Conservation (phyloP, 2,113 vertebrate genomes). For the Chamaetylas fuelleborni region DNA sequence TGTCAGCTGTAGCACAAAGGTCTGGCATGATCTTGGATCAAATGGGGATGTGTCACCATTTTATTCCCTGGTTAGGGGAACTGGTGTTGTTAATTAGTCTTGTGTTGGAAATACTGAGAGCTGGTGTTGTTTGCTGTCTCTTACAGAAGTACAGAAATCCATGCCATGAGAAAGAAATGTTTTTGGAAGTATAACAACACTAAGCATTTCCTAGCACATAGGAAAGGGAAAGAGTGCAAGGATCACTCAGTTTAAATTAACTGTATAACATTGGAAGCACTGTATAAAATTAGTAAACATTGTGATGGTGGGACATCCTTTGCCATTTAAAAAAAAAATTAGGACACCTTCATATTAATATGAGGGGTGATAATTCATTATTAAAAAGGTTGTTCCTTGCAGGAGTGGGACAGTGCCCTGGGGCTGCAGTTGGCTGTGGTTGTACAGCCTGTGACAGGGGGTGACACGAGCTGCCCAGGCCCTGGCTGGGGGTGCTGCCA, state of each 20-base stretch:
- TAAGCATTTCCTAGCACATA: neutral
- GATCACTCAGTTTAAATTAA: neutral
- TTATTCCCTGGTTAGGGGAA: neutral
- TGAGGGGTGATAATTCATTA: neutral
- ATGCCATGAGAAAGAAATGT: neutral
- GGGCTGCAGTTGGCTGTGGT: neutral
- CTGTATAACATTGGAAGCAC: neutral
- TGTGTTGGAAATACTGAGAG: neutral
- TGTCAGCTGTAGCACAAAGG: neutral
- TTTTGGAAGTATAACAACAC: neutral
- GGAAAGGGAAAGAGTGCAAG: neutral
- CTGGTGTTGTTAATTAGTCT: neutral
- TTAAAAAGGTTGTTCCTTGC: neutral
- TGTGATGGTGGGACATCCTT: neutral
- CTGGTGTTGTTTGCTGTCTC: neutral
- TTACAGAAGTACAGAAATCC: neutral
- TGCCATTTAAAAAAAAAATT: neutral
- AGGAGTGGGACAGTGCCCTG: fast-evolving
- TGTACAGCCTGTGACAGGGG: neutral
- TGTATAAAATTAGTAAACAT: neutral
- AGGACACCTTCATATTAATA: neutral
- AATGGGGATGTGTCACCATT: neutral
- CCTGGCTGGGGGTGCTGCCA: neutral
- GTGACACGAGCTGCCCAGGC: neutral
- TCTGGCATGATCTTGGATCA: fast-evolving